phyloP scores from a whole-genome alignment of 1,140 invertebrate species.

The Octopus bimaculoides region DNA sequence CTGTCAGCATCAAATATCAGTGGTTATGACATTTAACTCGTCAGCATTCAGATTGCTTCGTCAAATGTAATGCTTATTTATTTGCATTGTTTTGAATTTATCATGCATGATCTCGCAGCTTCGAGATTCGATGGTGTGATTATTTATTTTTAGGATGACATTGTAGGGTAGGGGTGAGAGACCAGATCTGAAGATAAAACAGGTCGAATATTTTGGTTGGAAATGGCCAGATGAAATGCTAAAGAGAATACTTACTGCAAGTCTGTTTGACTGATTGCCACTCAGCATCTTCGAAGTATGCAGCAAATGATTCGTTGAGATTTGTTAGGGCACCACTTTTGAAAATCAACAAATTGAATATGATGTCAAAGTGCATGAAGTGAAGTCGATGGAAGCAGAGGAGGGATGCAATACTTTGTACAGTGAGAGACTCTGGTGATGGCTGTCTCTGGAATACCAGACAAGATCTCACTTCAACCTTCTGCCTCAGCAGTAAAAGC shows the following conservation, averaged over 20 bases:
- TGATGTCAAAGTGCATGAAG: background rate
- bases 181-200: no score
- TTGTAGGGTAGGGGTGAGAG: no score
- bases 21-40: no score
- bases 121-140: no score
- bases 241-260: background rate
- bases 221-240: no score
- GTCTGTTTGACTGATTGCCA: background rate
- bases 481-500: constrained; percentile 15
- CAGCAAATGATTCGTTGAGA: background rate
- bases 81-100: no score
- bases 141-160: no score
- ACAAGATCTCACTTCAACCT: constrained; percentile 6
- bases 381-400: constrained; percentile 19
- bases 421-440: constrained; percentile 24
- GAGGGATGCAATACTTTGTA: constrained; percentile 29
- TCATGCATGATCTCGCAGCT: no score
- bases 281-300: background rate
- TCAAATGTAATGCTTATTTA: no score
- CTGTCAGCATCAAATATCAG: no score
- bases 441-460: constrained; percentile 16
- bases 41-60: no score
- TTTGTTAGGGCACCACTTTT: background rate
- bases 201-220: no score
- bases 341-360: background rate